Percentiles rank a stretch among this genome's conserved stretches.
Conservation (phyloP, 2,113 vertebrate genomes). For the Pogona vitticeps region DNA sequence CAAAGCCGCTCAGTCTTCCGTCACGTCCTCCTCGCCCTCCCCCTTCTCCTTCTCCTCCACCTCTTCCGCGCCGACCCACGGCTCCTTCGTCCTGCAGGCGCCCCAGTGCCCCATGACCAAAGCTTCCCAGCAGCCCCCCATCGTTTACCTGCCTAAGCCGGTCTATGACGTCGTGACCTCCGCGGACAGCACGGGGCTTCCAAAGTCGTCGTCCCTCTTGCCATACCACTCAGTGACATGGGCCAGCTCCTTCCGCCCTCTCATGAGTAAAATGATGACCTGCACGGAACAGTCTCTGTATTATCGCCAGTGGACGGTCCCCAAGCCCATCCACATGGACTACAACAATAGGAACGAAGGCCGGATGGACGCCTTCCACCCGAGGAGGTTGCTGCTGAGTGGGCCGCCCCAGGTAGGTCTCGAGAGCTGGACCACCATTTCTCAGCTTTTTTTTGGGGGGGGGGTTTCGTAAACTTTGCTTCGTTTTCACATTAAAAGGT, state of each 20-base stretch:
- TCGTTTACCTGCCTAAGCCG: conserved; percentile 90
- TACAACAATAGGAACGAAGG: conserved; percentile 88
- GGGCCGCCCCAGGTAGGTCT: conserved; percentile 93
- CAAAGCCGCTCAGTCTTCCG: conserved; percentile 57
- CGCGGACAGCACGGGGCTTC: conserved; percentile 89
- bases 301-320: conserved; percentile 95
- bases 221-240: conserved; percentile 91
- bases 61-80: conserved; percentile 68
- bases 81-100: conserved; percentile 69
- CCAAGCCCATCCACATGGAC: conserved; percentile 92
- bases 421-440: conserved; percentile 24
- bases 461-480: conserved; percentile 29
- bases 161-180: conserved; percentile 89
- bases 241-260: conserved; percentile 94
- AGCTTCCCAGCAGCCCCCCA: conserved; percentile 85
- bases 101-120: conserved; percentile 86
- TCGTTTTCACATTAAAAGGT: background rate
- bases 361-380: conserved; percentile 90
- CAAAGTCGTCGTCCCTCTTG: conserved; percentile 92
- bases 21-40: conserved; percentile 62
- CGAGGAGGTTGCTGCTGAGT: conserved; percentile 92
- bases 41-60: conserved; percentile 80
- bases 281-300: conserved; percentile 97
- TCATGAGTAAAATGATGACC: conserved; percentile 96
- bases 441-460: background rate